phyloP scores from a whole-genome alignment of 2,888 invertebrate genomes.

The Orthosia cruda region DNA sequence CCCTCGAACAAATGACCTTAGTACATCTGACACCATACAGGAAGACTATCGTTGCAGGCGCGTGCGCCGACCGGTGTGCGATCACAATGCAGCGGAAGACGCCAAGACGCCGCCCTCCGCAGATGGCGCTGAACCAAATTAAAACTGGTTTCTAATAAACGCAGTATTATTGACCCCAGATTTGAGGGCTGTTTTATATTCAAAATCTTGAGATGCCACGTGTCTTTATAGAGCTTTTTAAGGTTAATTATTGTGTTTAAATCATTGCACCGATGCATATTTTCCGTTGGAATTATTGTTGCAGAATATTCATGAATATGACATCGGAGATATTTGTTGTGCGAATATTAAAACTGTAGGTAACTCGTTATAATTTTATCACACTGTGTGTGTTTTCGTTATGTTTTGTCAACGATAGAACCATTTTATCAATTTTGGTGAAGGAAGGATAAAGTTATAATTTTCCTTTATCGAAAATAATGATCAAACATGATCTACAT shows the following conservation, averaged over 20 bases:
- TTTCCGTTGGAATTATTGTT: constrained; percentile 1
- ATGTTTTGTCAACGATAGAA: background rate
- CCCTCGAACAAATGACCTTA: constrained; percentile 66
- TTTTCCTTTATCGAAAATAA: background rate
- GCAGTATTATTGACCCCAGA: constrained; percentile 85
- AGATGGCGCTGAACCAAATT: constrained; percentile 84
- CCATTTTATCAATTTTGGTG: constrained; percentile 7
- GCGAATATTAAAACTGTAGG: background rate
- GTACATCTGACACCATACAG: constrained; percentile 64
- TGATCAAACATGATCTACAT: background rate
- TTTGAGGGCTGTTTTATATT: constrained; percentile 69
- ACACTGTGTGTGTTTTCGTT: background rate
- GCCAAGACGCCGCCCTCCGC: constrained; percentile 89
- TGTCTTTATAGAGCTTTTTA: constrained; percentile 66
- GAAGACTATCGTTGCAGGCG: constrained; percentile 79
- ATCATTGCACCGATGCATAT: constrained; percentile 31
- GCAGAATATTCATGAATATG: constrained; percentile 5
- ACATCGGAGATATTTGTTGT: background rate
- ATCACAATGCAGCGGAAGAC: constrained; percentile 90
- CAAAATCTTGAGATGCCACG: constrained; percentile 73
- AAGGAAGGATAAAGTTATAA: background rate
- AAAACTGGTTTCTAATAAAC: constrained; percentile 81
- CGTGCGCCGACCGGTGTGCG: constrained; percentile 86
- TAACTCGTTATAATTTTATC: background rate
- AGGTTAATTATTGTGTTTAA: constrained; percentile 47